Conservation (phyloP, 2,113 vertebrate genomes). For the Ageneiosus marmoratus region DNA sequence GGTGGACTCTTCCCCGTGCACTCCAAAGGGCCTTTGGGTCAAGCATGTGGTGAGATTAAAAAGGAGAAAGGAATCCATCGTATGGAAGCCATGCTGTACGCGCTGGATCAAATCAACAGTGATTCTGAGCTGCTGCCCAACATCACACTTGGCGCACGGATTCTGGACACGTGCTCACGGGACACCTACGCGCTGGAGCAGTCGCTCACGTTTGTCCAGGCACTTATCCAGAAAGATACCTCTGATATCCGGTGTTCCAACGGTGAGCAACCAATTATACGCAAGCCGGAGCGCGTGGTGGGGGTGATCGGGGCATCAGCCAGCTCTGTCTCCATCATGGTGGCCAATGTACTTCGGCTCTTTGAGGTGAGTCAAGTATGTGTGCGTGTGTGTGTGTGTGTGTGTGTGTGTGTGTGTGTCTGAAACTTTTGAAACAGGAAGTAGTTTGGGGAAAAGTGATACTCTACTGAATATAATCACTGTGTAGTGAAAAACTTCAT, state of each 20-base stretch:
- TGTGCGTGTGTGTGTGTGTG: not conserved
- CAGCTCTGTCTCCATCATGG: constrained; percentile 88
- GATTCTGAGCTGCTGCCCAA: constrained; percentile 83
- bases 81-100: constrained; percentile 91
- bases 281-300: constrained; percentile 82
- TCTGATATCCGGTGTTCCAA: constrained; percentile 80
- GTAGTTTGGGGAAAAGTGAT: not conserved
- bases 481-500: not conserved
- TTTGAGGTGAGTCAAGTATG: constrained; percentile 76
- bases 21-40: constrained; percentile 78
- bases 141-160: constrained; percentile 83
- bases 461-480: not conserved
- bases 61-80: constrained; percentile 91
- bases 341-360: constrained; percentile 87
- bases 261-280: constrained; percentile 75
- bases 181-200: constrained; percentile 91
- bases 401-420: not conserved
- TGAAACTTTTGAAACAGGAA: not conserved
- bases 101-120: constrained; percentile 85
- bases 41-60: constrained; percentile 83
- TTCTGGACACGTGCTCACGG: constrained; percentile 87
- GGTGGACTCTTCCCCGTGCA: constrained; percentile 91
- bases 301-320: constrained; percentile 87
- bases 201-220: constrained; percentile 87
- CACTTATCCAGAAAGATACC: constrained; percentile 80